These are phyloP conservation scores for Apodemia mormo DNA, from an alignment of 2,888 invertebrate species.

Conservation along the genomic window DNA sequence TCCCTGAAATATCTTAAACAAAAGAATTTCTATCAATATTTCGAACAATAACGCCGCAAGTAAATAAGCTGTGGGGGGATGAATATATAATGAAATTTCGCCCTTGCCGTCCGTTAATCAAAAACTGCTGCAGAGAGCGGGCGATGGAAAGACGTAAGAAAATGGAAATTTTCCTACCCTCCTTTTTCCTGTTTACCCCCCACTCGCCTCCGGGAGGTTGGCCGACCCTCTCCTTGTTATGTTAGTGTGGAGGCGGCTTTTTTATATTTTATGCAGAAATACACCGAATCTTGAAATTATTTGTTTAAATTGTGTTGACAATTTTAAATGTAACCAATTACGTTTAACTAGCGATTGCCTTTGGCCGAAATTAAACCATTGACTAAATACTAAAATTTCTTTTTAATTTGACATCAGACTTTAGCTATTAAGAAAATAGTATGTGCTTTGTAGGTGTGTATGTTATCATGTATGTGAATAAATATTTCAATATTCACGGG, in stretches of 20 bases:
- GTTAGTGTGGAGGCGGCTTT: conserved; percentile 47
- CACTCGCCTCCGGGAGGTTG: conserved; percentile 55
- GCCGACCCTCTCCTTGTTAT: conserved; percentile 54
- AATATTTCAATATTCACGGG: no score
- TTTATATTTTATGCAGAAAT: no score
- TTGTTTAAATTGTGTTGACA: no score
- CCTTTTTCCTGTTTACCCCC: conserved; percentile 78
- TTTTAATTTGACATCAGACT: no score
- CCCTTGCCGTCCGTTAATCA: conserved; percentile 78
- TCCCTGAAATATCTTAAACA: conserved; percentile 33
- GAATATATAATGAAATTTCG: conserved; percentile 80
- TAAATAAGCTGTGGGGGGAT: conserved; percentile 68
- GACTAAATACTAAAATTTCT: no score
- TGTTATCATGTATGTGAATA: no score
- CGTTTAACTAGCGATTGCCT: no score
- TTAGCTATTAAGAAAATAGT: no score
- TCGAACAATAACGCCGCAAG: conserved; percentile 56
- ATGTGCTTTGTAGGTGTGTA: no score
- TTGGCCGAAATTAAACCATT: no score
- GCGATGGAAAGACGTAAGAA: conserved; percentile 75
- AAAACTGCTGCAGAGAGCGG: conserved; percentile 78
- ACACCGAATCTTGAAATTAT: no score
- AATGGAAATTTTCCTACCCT: conserved; percentile 82
- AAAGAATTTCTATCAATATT: conserved; percentile 41
- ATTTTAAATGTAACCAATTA: no score